Evolutionary conservation across 2,888 invertebrate species (phyloP), one percentile per base, ranked within the genome.

Genomic region (Gymnosoma rotundatum): DNA sequence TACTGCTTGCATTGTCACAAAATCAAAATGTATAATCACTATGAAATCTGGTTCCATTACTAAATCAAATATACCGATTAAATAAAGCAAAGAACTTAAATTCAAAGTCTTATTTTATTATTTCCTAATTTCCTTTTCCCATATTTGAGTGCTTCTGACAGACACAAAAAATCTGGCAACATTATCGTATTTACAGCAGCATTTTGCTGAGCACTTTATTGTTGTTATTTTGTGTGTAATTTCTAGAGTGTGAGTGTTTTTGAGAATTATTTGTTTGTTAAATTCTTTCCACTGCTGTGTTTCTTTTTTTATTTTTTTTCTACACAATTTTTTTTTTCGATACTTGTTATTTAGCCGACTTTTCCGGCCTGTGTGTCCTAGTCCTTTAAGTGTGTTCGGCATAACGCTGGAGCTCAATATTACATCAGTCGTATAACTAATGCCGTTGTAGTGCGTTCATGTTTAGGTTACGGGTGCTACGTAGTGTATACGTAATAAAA

Each of bases 401-500:
- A 86, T 83, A 87, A 67, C 72, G 85, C 72, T 85, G 85, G 85
- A 86, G 86, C 83, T 87, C 83, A 83, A 74, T 85, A 87, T 87
- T 88, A 87, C 87, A 87, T 85, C 85, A 87, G 88, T 86, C 90
- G 87, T 91, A 91, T 90, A 91, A 88, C 88, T 88, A 88, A 88
- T 88, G 90, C 89, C 90, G 88, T 89, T 88, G 89, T 88, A 89
- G 88, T 88, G 88, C 90, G 89, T 89, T 88, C 86, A 90, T 88
- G 90, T 89, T 88, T 88, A 88, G 88, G 50, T 75, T 50, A 76
- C 82, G 85, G 79, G 38, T 73, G 58, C 75, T 48, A 78, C 75
- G 78, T 74, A 76, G 63, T 52, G 70, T 70, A 82, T 75, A 85
- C 81, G 82, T 85, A 85, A 82, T 25, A 25, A 56, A 58, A 69